Percentiles rank a stretch among this genome's conserved stretches.
These are phyloP conservation scores for Ennomos fuscantarius DNA, from an alignment of 2,888 invertebrate genomes.

Conservation along the genomic window DNA sequence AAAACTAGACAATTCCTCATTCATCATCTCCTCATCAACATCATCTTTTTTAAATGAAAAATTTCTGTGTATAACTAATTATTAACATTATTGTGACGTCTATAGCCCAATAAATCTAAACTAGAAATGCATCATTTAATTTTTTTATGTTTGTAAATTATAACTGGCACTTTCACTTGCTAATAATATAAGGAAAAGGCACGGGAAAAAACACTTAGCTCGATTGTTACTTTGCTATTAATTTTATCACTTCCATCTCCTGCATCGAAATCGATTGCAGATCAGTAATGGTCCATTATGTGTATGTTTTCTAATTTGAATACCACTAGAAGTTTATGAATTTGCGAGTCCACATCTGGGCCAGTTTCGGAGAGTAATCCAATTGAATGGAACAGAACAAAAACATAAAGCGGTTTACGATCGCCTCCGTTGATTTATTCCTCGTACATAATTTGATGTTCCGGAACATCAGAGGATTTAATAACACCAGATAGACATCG, in stretches of 20 bases:
- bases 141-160: background rate
- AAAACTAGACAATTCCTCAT: too few species aligned
- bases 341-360: slow-evolving; percentile 72
- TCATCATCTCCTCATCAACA: too few species aligned
- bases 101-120: too few species aligned
- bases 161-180: slow-evolving; percentile 7
- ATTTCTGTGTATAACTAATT: too few species aligned
- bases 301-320: slow-evolving; percentile 56
- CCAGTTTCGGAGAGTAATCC: slow-evolving; percentile 76
- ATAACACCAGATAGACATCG: slow-evolving; percentile 81
- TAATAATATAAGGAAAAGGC: slow-evolving; percentile 7
- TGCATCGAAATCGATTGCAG: slow-evolving; percentile 42
- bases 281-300: slow-evolving; percentile 48
- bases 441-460: slow-evolving; percentile 84
- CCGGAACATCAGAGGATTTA: slow-evolving; percentile 81
- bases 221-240: slow-evolving; percentile 15
- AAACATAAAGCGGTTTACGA: slow-evolving; percentile 83
- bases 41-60: too few species aligned
- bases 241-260: slow-evolving; percentile 21
- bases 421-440: slow-evolving; percentile 80
- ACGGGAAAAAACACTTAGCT: slow-evolving; percentile 8
- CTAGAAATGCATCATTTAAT: background rate
- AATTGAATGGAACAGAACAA: slow-evolving; percentile 72
- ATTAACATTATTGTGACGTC: too few species aligned
- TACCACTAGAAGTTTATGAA: slow-evolving; percentile 56